These are phyloP conservation scores for Drosophila simulans DNA, from an alignment of 1,140 invertebrate species.

Conservation along the genomic window DNA sequence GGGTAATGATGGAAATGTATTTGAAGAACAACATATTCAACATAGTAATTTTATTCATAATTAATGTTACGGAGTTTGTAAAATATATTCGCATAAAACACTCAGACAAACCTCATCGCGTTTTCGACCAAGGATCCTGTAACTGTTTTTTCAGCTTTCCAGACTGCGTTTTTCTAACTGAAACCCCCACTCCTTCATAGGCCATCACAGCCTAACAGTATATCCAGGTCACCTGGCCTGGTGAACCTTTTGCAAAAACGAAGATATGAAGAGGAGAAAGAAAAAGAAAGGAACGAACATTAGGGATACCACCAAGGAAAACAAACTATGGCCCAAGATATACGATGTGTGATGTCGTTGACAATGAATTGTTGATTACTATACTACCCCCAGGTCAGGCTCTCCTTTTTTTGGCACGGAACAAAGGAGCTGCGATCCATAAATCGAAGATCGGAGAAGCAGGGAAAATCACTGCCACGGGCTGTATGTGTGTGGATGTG, in stretches of 20 bases:
- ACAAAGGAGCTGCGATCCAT: constrained; percentile 43
- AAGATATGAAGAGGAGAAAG: constrained; percentile 8
- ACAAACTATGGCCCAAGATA: constrained; percentile 73
- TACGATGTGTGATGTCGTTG: constrained; percentile 84
- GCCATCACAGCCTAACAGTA: constrained; percentile 26
- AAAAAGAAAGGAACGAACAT: constrained; percentile 19
- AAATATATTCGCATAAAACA: too few species aligned
- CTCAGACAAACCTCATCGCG: not conserved
- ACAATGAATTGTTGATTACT: constrained; percentile 82
- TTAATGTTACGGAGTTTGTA: too few species aligned
- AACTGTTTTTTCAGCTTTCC: constrained; percentile 38
- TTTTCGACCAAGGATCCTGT: too few species aligned
- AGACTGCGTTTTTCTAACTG: not conserved
- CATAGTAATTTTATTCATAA: too few species aligned
- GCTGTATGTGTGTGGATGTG: constrained; percentile 36
- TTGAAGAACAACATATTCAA: not conserved
- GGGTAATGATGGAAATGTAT: not conserved
- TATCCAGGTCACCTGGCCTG: constrained; percentile 49
- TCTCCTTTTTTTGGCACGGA: constrained; percentile 39
- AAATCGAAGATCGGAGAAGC: constrained; percentile 40
- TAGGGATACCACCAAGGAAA: constrained; percentile 65
- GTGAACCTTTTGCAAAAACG: constrained; percentile 73
- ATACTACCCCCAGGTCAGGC: constrained; percentile 33
- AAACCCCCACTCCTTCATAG: not conserved
- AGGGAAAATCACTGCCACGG: constrained; percentile 82